Conservation (phyloP, 1,140 invertebrate species). For the Drepana arcuata region DNA sequence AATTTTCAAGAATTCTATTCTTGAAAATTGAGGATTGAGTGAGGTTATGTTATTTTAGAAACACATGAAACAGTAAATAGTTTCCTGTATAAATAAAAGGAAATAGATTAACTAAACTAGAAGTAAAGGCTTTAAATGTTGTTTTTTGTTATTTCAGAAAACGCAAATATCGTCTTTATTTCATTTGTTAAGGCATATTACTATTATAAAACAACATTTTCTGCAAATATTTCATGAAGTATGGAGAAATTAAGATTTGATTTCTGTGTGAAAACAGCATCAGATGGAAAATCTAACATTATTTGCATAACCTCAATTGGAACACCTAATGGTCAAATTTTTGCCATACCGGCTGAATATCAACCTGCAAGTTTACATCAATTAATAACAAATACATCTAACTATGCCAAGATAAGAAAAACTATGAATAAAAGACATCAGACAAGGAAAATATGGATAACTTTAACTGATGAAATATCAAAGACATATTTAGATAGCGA, state of each 20-base stretch:
- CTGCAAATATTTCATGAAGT: slow-evolving; percentile 11
- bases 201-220: slow-evolving; percentile 26
- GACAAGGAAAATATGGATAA: too few relatives aligned
- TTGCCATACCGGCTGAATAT: slow-evolving; percentile 9
- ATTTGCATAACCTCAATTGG: too few relatives aligned
- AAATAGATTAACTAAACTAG: too few relatives aligned
- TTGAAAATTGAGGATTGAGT: too few relatives aligned
- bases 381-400: slow-evolving; percentile 9
- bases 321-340: slow-evolving; percentile 2
- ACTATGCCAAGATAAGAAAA: slow-evolving; percentile 24
- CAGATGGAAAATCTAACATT: slow-evolving; percentile 34
- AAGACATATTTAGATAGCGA: too few relatives aligned
- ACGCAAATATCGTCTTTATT: slow-evolving; percentile 7
- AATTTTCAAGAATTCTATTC: too few relatives aligned
- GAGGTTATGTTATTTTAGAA: too few relatives aligned
- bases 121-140: too few relatives aligned
- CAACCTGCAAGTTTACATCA: slow-evolving; percentile 19
- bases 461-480: too few relatives aligned
- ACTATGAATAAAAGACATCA: slow-evolving; percentile 27
- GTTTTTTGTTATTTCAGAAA: too few relatives aligned
- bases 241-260: slow-evolving; percentile 40
- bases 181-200: slow-evolving; percentile 4
- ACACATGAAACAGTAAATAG: too few relatives aligned
- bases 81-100: too few relatives aligned
- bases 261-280: slow-evolving; percentile 23